Percentiles rank a stretch among this genome's conserved stretches.
Evolutionary conservation across 2,797 vertebrate genomes (phyloP).

Genomic region (Antrozous pallidus): DNA sequence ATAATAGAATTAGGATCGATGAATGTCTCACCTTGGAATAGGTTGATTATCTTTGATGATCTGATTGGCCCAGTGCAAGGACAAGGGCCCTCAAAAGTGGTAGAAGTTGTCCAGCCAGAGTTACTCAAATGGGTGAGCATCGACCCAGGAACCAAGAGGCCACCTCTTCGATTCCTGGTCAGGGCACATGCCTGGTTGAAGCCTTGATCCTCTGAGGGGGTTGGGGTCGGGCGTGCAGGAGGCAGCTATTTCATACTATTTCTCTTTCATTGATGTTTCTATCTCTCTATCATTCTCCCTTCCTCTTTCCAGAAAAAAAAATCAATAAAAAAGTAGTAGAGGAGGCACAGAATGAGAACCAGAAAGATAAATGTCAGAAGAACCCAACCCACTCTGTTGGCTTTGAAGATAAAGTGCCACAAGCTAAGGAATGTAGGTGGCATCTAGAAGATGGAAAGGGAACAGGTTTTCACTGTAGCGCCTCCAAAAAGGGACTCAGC

Average conservation of each 20-base stretch:
- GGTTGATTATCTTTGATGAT: background rate
- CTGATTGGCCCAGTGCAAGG: background rate
- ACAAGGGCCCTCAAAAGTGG: background rate
- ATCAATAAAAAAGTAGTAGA: too few species aligned
- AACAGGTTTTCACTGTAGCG: background rate
- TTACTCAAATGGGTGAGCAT: too few species aligned
- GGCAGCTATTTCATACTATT: too few species aligned
- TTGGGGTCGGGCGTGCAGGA: too few species aligned
- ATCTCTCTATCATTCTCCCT: too few species aligned
- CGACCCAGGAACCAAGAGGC: too few species aligned
- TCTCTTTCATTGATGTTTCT: too few species aligned
- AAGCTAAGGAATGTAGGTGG: background rate
- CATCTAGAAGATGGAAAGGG: background rate
- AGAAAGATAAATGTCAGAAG: background rate
- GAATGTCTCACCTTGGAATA: background rate
- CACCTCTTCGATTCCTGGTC: too few species aligned
- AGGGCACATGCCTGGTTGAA: too few species aligned
- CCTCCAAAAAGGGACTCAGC: background rate
- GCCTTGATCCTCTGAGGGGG: too few species aligned
- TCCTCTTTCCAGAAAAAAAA: too few species aligned
- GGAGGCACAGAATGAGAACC: background rate
- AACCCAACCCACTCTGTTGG: fast-evolving
- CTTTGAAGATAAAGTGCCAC: background rate
- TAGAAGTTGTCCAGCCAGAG: background rate
- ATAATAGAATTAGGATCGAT: background rate